Conservation (phyloP, 2,797 vertebrate species). For the Crocodylus rhombifer region DNA sequence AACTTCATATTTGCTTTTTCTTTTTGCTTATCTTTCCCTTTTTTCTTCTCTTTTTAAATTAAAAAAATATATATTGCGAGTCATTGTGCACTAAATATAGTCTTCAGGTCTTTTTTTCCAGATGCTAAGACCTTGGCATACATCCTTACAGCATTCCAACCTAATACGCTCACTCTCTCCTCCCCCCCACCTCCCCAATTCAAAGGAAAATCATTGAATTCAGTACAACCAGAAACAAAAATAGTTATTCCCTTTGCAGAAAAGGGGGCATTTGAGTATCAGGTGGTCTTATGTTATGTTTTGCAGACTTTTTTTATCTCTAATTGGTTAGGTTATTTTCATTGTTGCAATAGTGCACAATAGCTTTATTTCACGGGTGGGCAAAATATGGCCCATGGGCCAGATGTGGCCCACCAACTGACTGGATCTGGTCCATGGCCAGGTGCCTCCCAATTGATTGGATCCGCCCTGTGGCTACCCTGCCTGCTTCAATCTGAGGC, state of each 20-base stretch:
- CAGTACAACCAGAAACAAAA: conserved; percentile 23
- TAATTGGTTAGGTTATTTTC: not conserved
- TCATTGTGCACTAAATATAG: conserved; percentile 86
- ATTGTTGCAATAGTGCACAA: not conserved
- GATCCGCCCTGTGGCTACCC: no score
- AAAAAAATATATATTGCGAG: conserved; percentile 81
- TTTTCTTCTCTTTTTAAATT: no score
- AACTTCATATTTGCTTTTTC: conserved; percentile 68
- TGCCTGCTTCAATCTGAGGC: no score
- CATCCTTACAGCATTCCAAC: conserved; percentile 74
- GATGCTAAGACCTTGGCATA: conserved; percentile 78
- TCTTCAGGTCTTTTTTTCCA: conserved; percentile 80
- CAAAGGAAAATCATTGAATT: conserved; percentile 57
- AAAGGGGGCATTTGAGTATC: not conserved
- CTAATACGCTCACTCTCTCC: conserved; percentile 27
- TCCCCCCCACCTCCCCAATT: conserved; percentile 47
- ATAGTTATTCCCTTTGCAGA: not conserved
- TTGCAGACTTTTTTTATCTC: not conserved
- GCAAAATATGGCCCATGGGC: no score
- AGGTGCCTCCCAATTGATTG: no score
- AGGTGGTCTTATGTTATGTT: conserved; percentile 4
- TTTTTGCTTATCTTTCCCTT: conserved; percentile 2
- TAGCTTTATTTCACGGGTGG: not conserved
- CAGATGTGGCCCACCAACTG: no score
- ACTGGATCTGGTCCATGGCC: no score